Base-by-base conservation (phyloP, 2,797 vertebrate species). In the Siniperca obscura region DNA sequence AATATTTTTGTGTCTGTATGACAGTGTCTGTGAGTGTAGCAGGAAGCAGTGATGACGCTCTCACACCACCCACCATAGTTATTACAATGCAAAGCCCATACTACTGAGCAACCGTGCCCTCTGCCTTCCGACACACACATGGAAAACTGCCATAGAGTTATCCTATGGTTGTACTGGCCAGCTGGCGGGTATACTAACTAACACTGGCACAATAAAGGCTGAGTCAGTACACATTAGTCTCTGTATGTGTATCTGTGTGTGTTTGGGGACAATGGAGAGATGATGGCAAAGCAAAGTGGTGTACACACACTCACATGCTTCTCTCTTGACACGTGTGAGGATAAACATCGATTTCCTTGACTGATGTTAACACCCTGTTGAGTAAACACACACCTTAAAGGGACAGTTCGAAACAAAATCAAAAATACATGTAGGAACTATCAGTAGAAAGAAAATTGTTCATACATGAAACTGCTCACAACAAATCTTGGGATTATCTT, bases 311-410 rank as follows among this genome's bases (percentile, higher is more conserved):
- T 83, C 80, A 59, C 61, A 73, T 68, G 85, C 42, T 50, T 22
- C 72, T 81, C 83, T 91, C 87, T 50, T 84, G 84, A 94, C 87
- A 93, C 89, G 38, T 85, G 87, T 86, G 89, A 92, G 88, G 89
- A 91, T 92, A 94, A 94, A 94, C 91, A 94, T 84, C 4, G 71
- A 90, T 87, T 87, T 92, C 87, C 82, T 86, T 87, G 82, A 88
- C 82, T 94, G 93, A 92, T 83, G 76, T 92, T 94, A 92, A 93
- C 90, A 90, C 87, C 77, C 86, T 93, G 93, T 94, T 95, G 92
- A 93, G 90, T 94, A 94, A 95, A 94, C 93, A 94, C 56, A 77
- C 79, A 74, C 76, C 81, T 77, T 56, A 36, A 36, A 36, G 7
- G 36, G 36, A 36, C 36, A 36, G 36, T 36, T 7, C 36, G 7